Conservation (phyloP, 2,113 vertebrate species). For the Rhagologus leucostigma region DNA sequence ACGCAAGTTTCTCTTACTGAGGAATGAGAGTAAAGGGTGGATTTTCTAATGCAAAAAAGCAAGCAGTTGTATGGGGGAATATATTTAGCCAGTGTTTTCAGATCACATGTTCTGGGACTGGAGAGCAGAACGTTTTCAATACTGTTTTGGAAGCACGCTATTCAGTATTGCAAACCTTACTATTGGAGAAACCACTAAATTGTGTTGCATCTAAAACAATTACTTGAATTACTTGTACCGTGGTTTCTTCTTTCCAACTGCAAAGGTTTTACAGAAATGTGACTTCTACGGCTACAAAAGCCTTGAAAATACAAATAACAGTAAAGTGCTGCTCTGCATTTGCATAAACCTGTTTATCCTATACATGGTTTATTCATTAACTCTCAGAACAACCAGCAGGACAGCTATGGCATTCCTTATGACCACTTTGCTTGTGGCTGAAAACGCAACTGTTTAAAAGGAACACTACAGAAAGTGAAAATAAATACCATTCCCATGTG, state of each 20-base stretch:
- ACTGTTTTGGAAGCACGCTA: neutral
- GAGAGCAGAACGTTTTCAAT: neutral
- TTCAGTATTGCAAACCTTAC: neutral
- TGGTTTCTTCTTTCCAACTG: neutral
- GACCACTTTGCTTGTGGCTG: neutral
- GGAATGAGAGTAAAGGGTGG: neutral
- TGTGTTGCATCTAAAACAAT: neutral
- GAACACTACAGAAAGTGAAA: neutral
- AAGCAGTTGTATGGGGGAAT: neutral
- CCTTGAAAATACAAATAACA: conserved; percentile 19
- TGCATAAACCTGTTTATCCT: conserved; percentile 54
- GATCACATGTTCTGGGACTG: conserved; percentile 7
- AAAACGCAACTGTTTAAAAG: neutral
- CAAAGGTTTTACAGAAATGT: conserved; percentile 12
- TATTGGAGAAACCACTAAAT: neutral
- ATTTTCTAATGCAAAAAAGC: neutral
- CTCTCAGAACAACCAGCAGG: conserved; percentile 19
- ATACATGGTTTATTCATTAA: conserved; percentile 55
- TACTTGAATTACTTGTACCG: neutral
- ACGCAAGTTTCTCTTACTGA: neutral
- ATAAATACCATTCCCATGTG: neutral
- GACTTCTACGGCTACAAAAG: neutral
- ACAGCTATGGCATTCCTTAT: conserved; percentile 38
- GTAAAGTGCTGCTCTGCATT: neutral
- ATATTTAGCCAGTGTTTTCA: conserved; percentile 45